phyloP scores from a whole-genome alignment of 2,797 vertebrate species.

The Tinamus major region DNA sequence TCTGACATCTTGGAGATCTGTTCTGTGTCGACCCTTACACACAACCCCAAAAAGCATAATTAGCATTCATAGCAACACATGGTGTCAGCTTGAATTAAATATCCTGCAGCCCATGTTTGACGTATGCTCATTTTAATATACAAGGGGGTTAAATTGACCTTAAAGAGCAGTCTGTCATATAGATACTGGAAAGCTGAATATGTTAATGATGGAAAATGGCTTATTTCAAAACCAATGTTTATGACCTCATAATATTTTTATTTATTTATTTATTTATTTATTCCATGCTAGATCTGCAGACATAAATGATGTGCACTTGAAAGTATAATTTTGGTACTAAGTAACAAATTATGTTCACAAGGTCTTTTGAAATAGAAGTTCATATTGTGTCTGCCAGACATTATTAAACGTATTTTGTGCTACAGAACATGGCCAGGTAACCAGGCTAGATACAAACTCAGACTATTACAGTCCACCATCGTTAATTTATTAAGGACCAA shows the following conservation, averaged over 20 bases:
- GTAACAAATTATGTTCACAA: background rate
- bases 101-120: background rate
- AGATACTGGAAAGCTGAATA: background rate
- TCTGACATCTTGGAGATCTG: accelerated
- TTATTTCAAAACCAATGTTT: background rate
- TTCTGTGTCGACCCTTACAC: background rate
- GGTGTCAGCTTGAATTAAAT: background rate
- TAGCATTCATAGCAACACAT: background rate
- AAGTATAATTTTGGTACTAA: background rate
- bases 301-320: background rate
- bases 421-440: background rate
- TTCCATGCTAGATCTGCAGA: background rate
- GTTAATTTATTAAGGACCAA: background rate
- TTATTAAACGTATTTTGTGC: background rate
- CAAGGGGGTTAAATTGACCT: background rate
- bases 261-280: background rate
- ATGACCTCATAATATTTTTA: background rate
- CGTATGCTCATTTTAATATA: background rate
- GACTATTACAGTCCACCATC: background rate
- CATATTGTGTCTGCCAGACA: background rate
- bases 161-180: background rate
- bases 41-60: background rate
- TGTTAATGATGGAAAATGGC: background rate
- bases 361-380: background rate
- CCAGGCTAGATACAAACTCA: background rate